Conservation (phyloP, 2,113 vertebrate genomes). For the Urocynchramus pylzowi region DNA sequence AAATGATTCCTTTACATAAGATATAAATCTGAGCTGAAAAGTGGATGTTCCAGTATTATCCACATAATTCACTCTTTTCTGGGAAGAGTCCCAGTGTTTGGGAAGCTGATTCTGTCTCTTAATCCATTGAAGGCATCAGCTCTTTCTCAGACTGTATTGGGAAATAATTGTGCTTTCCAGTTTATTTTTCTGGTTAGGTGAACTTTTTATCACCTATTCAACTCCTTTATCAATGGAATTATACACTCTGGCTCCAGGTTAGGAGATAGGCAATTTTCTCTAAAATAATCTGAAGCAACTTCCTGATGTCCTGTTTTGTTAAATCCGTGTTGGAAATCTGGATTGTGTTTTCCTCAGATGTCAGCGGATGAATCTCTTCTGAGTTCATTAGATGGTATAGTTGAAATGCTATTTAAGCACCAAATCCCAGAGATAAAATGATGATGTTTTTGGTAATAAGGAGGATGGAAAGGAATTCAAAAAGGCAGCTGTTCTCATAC, state of each 20-base stretch:
- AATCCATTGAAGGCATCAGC: background rate
- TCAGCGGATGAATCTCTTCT: background rate
- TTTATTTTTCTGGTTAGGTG: background rate
- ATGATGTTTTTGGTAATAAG: background rate
- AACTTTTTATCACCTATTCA: background rate
- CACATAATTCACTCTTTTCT: background rate
- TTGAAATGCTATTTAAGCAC: conserved; percentile 9
- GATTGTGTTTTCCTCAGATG: background rate
- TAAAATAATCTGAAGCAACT: background rate
- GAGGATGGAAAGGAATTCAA: background rate
- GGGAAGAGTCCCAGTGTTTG: background rate
- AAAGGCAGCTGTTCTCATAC: conserved; percentile 28
- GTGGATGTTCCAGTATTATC: background rate
- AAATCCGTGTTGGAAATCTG: background rate
- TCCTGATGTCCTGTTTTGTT: background rate
- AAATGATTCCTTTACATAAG: background rate
- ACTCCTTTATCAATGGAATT: background rate
- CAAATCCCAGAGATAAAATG: background rate
- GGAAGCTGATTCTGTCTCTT: background rate
- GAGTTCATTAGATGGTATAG: background rate
- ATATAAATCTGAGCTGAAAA: background rate
- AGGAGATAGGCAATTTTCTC: background rate
- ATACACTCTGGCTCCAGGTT: background rate
- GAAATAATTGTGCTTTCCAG: background rate
- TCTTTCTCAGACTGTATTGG: background rate